These are phyloP conservation scores for Chaitophorus viminalis DNA, from an alignment of 2,888 invertebrate species.

Conservation along the genomic window DNA sequence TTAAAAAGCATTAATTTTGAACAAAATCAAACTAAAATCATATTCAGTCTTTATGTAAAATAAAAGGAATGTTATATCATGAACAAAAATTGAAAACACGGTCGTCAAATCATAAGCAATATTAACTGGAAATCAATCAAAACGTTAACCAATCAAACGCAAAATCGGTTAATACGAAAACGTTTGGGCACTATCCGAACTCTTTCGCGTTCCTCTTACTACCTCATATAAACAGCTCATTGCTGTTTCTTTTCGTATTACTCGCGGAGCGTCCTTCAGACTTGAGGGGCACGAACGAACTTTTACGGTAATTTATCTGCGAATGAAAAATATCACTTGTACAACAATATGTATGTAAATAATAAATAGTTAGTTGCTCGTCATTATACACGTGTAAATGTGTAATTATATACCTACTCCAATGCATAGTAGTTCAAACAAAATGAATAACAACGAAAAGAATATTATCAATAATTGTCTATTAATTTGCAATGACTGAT, in stretches of 20 bases:
- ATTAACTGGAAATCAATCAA: neutral
- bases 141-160: neutral
- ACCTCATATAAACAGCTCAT: slow-evolving; percentile 63
- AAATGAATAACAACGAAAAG: neutral
- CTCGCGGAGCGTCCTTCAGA: slow-evolving; percentile 58
- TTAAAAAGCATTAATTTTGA: slow-evolving; percentile 34
- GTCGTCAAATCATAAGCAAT: neutral
- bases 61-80: neutral
- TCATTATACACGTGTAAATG: neutral
- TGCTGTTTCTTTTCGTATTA: slow-evolving; percentile 62
- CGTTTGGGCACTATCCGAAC: neutral
- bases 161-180: slow-evolving; percentile 23
- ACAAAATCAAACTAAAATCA: neutral
- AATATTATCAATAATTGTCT: neutral
- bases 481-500: neutral
- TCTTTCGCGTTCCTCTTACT: slow-evolving; percentile 23
- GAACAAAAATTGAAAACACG: neutral
- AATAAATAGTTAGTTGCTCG: neutral
- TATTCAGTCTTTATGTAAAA: neutral
- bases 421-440: neutral
- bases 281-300: slow-evolving; percentile 56
- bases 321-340: slow-evolving; percentile 28
- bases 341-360: neutral
- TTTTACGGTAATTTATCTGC: slow-evolving; percentile 55
- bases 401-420: too few relatives aligned